Percentiles rank a stretch among this genome's conserved stretches.
phyloP scores from a whole-genome alignment of 2,888 invertebrate genomes.

The Fabriciana adippe region DNA sequence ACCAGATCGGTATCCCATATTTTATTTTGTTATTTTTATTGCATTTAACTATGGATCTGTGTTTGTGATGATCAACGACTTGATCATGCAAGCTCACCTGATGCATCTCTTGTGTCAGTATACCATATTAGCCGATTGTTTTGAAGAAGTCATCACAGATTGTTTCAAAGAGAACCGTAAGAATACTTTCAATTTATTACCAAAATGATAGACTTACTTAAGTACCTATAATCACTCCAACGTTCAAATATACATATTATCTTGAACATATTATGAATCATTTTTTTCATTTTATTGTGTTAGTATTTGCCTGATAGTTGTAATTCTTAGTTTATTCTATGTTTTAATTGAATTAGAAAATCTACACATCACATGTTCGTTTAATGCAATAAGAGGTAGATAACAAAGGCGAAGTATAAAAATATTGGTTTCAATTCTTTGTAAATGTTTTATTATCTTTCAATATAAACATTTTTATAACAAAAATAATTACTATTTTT shows the following conservation, averaged over 20 bases:
- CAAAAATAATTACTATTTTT: conserved; percentile 12
- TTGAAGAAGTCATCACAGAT: conserved; percentile 57
- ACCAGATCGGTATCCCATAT: conserved; percentile 48
- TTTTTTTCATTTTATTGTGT: no score
- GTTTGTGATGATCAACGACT: conserved; percentile 64
- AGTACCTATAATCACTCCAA: no score
- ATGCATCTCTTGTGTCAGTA: conserved; percentile 65
- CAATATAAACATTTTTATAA: no score
- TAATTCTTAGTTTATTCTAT: no score
- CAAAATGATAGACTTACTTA: not conserved
- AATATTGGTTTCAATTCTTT: not conserved
- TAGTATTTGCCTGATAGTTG: no score
- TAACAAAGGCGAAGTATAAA: no score
- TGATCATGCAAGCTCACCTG: conserved; percentile 63
- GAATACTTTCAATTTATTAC: not conserved
- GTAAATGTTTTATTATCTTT: not conserved
- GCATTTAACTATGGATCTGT: conserved; percentile 57
- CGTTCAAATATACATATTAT: no score
- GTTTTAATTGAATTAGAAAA: no score
- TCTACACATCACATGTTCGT: no score
- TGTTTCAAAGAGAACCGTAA: conserved; percentile 45
- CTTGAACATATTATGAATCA: no score
- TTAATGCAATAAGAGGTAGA: no score
- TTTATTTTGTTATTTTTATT: conserved; percentile 51
- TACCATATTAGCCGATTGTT: conserved; percentile 58